Conservation (phyloP, 2,113 vertebrate genomes). For the Plecotus auritus region DNA sequence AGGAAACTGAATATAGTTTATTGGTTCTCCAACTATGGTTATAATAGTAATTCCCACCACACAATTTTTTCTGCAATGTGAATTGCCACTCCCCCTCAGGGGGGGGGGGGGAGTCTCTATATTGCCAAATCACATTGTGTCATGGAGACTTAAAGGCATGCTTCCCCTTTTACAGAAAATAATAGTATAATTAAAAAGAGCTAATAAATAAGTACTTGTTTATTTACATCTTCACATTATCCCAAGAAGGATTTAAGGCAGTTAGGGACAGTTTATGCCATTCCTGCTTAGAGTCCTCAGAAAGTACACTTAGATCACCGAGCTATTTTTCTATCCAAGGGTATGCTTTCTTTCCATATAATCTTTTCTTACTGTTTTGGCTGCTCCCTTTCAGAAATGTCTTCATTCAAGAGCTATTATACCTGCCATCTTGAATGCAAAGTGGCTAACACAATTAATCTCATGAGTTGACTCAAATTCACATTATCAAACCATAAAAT, state of each 20-base stretch:
- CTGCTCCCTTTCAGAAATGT: background rate
- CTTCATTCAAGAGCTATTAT: conserved; percentile 11
- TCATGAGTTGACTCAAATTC: background rate
- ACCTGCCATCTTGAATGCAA: background rate
- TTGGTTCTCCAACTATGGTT: background rate
- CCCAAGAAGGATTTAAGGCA: background rate
- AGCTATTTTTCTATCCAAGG: background rate
- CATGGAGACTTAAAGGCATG: background rate
- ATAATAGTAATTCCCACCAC: background rate
- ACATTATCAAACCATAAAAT: background rate
- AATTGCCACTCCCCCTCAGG: background rate
- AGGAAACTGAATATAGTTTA: background rate
- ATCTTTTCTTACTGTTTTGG: background rate
- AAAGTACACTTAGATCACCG: background rate
- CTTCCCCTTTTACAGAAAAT: background rate
- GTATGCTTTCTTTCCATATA: background rate
- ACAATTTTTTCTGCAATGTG: background rate
- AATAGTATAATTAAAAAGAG: background rate
- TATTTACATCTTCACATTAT: background rate
- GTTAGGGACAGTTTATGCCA: background rate
- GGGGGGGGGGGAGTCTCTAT: background rate
- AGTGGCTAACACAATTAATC: background rate
- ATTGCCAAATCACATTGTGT: background rate
- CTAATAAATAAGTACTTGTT: background rate
- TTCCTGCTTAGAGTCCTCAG: background rate